Evolutionary conservation across 2,888 invertebrate species (phyloP).

Genomic region (Cerastis leucographa): DNA sequence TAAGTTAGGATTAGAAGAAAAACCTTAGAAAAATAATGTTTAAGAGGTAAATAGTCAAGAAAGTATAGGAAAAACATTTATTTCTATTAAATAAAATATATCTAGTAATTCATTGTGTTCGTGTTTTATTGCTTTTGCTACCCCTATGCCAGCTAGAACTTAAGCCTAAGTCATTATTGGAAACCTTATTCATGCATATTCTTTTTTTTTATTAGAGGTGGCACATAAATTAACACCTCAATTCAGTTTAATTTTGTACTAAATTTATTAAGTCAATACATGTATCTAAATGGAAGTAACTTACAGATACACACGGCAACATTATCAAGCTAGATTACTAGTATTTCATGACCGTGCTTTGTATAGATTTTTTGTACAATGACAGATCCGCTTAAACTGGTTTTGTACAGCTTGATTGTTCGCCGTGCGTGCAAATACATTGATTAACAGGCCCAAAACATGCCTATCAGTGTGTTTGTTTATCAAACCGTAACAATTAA

Average conservation of each 20-base stretch:
- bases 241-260: neutral
- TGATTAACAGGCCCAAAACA: neutral
- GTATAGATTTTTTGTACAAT: no score
- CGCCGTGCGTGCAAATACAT: neutral
- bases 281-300: neutral
- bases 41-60: neutral
- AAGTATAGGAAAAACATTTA: conserved; percentile 1
- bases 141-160: neutral
- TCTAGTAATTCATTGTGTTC: neutral
- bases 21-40: neutral
- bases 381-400: no score
- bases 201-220: neutral
- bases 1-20: neutral
- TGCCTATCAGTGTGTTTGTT: neutral
- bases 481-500: neutral
- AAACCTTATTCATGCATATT: neutral
- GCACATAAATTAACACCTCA: neutral
- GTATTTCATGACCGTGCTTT: no score
- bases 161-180: neutral
- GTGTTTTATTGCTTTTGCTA: neutral
- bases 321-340: no score
- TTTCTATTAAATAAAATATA: conserved; percentile 9
- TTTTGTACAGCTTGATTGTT: no score
- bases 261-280: neutral
- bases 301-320: neutral